These are phyloP conservation scores for Paradoxurus hermaphroditus DNA, from an alignment of 2,113 vertebrate species.

Conservation along the genomic window DNA sequence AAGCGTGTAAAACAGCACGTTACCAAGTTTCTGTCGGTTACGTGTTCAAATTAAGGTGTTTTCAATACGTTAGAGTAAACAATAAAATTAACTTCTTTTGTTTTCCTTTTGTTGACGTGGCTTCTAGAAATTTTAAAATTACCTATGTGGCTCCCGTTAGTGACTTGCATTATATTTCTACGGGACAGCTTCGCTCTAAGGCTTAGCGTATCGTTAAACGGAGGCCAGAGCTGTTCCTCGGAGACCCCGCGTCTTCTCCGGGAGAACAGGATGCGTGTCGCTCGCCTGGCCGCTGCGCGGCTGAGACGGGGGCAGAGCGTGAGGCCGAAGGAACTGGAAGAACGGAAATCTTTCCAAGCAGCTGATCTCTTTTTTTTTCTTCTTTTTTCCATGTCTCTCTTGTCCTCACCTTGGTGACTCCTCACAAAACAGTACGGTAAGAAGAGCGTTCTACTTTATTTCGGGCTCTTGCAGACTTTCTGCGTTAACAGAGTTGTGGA, in stretches of 20 bases:
- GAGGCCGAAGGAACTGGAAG: background rate
- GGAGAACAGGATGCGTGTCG: background rate
- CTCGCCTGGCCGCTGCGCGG: no score
- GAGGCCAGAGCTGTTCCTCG: background rate
- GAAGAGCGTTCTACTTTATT: background rate
- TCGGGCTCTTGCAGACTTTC: background rate
- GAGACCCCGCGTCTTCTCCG: background rate
- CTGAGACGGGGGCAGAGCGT: background rate
- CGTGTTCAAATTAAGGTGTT: background rate
- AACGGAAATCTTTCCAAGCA: background rate
- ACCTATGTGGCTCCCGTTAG: background rate
- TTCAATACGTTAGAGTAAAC: background rate
- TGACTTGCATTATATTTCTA: background rate
- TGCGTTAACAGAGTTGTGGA: background rate
- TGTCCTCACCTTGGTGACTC: constrained; percentile 49
- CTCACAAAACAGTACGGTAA: constrained; percentile 82
- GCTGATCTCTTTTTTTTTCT: constrained; percentile 38
- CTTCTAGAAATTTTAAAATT: background rate
- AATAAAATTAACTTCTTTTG: background rate
- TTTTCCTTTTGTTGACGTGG: background rate
- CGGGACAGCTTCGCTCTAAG: background rate
- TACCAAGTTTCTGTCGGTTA: background rate
- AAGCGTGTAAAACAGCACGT: background rate
- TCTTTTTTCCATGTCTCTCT: constrained; percentile 65
- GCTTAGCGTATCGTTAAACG: background rate